A percentile compares a stretch with the other conserved stretches of the same genome.
Evolutionary conservation across 1,140 invertebrate genomes (phyloP).

Genomic region (Drepana arcuata): DNA sequence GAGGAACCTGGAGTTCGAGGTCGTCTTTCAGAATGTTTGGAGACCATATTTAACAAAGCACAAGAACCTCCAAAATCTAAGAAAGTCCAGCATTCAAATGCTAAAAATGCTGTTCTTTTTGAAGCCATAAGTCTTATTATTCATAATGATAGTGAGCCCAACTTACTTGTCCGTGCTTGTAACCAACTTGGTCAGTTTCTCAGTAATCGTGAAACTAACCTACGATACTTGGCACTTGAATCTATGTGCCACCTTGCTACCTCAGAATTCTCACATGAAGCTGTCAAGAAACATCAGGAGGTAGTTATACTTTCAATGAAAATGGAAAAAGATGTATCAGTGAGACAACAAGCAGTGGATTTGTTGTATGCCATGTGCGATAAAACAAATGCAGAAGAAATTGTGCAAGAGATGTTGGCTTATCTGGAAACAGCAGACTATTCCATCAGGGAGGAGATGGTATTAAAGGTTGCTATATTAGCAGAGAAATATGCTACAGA

Average conservation of each 20-base stretch:
- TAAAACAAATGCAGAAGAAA: conserved; percentile 98
- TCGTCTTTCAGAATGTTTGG: conserved; percentile 96
- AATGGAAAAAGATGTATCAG: conserved; percentile 99
- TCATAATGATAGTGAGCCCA: conserved; percentile 98
- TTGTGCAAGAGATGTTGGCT: conserved; percentile 99
- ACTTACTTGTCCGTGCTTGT: conserved; percentile 96
- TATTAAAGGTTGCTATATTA: conserved; percentile 98
- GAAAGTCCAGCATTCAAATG: conserved; percentile 99
- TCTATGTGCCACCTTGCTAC: conserved; percentile 99
- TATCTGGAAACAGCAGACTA: conserved; percentile 99
- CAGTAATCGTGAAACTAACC: conserved; percentile 98
- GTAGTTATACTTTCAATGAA: conserved; percentile 99
- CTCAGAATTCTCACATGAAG: conserved; percentile 99
- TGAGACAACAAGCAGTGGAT: conserved; percentile 98
- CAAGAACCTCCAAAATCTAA: conserved; percentile 99
- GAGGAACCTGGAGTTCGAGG: conserved; percentile 96
- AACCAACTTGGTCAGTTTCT: conserved; percentile 99
- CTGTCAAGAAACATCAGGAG: conserved; percentile 99
- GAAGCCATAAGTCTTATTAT: conserved; percentile 99
- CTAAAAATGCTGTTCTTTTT: conserved; percentile 99
- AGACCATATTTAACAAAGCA: conserved; percentile 99
- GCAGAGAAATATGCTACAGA: conserved; percentile 99
- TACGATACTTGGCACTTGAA: conserved; percentile 97
- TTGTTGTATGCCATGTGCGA: conserved; percentile 99
- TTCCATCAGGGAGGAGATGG: conserved; percentile 99